These are phyloP conservation scores for Drosophila cardini DNA, from an alignment of 1,140 invertebrate genomes.

Conservation along the genomic window DNA sequence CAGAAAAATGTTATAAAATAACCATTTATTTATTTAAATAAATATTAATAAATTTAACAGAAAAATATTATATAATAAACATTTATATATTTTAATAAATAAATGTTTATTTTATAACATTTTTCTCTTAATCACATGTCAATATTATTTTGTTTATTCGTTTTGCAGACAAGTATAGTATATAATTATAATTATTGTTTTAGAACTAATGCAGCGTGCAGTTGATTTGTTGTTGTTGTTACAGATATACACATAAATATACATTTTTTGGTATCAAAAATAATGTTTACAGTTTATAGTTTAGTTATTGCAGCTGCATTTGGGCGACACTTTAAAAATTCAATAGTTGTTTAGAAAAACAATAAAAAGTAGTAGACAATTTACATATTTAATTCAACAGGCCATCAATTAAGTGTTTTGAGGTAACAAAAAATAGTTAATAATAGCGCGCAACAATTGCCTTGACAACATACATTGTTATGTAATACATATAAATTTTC, in stretches of 20 bases:
- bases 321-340: constrained; percentile 42
- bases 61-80: background rate
- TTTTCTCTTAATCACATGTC: no score
- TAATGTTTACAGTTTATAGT: constrained; percentile 31
- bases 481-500: constrained; percentile 26
- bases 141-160: background rate
- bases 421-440: constrained; percentile 67
- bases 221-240: constrained; percentile 22
- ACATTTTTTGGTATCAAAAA: constrained; percentile 59
- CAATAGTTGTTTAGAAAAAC: constrained; percentile 67
- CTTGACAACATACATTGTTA: constrained; percentile 9
- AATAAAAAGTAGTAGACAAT: constrained; percentile 54
- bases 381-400: constrained; percentile 68
- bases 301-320: constrained; percentile 20
- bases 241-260: background rate
- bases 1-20: no score
- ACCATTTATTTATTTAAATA: no score
- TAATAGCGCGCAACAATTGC: constrained; percentile 57
- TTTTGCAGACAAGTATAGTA: constrained; percentile 41
- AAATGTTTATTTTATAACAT: no score
- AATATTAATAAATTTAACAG: no score
- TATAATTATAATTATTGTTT: constrained; percentile 29
- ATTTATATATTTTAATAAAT: no score
- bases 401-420: constrained; percentile 54
- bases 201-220: constrained; percentile 22